A percentile compares a stretch with the other conserved stretches of the same genome.
Conservation (phyloP, 2,113 vertebrate genomes). For the Baryphthengus martii region DNA sequence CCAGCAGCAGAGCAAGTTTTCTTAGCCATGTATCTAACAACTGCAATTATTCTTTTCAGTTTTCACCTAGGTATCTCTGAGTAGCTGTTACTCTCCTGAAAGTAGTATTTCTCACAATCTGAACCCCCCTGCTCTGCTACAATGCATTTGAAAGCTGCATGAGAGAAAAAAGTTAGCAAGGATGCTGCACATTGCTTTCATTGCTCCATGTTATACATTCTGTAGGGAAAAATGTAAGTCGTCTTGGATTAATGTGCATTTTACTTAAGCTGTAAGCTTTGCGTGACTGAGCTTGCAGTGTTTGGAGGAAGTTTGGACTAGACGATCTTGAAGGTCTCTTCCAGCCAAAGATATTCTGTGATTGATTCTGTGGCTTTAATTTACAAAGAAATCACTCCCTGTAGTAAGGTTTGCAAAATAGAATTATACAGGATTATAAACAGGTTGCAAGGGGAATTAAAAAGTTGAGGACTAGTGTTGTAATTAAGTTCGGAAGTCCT, state of each 20-base stretch:
- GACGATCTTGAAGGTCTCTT: too few relatives aligned
- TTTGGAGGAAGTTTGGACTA: too few relatives aligned
- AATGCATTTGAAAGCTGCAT: fast-evolving
- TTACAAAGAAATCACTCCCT: neutral
- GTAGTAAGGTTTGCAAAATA: neutral
- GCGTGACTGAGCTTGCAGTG: too few relatives aligned
- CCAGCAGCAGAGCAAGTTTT: neutral
- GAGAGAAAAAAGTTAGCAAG: neutral
- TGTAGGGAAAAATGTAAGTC: neutral
- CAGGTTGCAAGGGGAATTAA: neutral
- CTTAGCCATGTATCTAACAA: neutral
- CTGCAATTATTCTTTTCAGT: neutral
- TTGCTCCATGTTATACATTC: neutral
- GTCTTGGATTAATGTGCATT: neutral
- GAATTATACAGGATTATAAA: neutral
- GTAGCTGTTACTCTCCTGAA: neutral
- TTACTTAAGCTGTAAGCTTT: neutral
- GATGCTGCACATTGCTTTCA: neutral
- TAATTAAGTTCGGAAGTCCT: neutral
- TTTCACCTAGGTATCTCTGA: neutral
- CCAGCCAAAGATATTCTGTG: too few relatives aligned
- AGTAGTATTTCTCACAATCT: neutral
- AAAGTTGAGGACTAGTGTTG: neutral
- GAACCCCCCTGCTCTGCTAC: neutral
- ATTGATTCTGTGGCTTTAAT: neutral